Base-by-base conservation (phyloP, 2,113 vertebrate genomes). In the Nyctereutes procyonoides region DNA sequence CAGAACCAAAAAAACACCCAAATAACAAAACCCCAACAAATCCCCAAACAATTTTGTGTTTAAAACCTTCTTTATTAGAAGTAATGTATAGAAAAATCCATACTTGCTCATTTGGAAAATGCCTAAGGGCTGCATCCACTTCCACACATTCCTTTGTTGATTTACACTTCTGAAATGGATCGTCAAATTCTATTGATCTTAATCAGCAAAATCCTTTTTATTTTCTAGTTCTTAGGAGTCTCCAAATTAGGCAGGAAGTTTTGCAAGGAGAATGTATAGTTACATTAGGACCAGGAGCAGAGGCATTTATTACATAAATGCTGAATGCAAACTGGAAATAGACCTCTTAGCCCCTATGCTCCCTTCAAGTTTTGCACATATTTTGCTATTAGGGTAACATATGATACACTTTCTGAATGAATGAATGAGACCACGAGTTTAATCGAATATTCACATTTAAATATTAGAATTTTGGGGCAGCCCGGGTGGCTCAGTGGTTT, bases 161-260 rank as follows among this genome's bases (percentile, higher is more conserved):
- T 97, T 80, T 92, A 30, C n/a, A 53, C 88, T 88, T 98, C 88
- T 93, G 88, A 97, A 98, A 92, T 87, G 80, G 69, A 91, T 67
- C 32, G 1, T 67, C 85, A 98, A 91, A 94, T 63, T 38, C 69
- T 84, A 24, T 93, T 97, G 95, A 98, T 74, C 80, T 96, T 97
- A 95, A 74, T 89, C 0, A 82, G 43, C 82, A 92, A 93, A 82
- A n/a, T 88, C 95, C 65, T 82, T 93, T 73, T 24, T 32, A 67
- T 92, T 94, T 95, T 60, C 53, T 55, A 71, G 60, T 95, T 81
- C 56, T 90, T 80, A 76, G 32, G 71, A 80, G 15, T 91, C 76
- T 96, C 56, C 48, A 48, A 62, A 96, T 97, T 89, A 93, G 48
- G 22, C 16, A 93, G 51, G 80, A 90, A 94, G 71, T 71, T 94